Evolutionary conservation across 2,113 vertebrate species (phyloP).

Genomic region (Centropus bengalensis): DNA sequence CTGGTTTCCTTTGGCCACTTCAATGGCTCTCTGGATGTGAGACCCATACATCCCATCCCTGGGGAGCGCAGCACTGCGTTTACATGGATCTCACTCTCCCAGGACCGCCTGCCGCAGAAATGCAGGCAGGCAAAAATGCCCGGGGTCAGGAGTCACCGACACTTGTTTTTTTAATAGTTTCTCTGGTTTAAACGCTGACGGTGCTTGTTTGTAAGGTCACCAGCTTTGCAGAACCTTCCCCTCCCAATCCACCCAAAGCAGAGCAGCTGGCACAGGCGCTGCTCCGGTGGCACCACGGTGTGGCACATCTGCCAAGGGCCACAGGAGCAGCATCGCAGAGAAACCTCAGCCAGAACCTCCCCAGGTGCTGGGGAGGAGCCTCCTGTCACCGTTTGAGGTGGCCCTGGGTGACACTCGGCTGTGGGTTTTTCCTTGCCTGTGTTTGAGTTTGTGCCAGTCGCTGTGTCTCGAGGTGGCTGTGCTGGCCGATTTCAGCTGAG

Average conservation of each 20-base stretch:
- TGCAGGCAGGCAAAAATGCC: neutral
- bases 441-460: neutral
- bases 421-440: neutral
- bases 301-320: neutral
- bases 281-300: accelerated
- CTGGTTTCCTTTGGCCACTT: neutral
- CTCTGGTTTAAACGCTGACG: neutral
- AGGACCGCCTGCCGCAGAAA: neutral
- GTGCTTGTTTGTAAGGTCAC: neutral
- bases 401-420: neutral
- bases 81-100: neutral
- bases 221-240: neutral
- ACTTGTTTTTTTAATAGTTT: neutral
- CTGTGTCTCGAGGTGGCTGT: neutral
- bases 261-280: neutral
- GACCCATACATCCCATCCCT: neutral
- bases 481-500: neutral
- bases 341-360: neutral
- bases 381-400: accelerated
- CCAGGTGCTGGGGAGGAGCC: accelerated
- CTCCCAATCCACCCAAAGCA: neutral
- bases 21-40: neutral
- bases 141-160: neutral
- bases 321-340: accelerated
- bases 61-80: accelerated